Base-by-base conservation (phyloP, 2,888 invertebrate genomes). In the Teleogryllus oceanicus region DNA sequence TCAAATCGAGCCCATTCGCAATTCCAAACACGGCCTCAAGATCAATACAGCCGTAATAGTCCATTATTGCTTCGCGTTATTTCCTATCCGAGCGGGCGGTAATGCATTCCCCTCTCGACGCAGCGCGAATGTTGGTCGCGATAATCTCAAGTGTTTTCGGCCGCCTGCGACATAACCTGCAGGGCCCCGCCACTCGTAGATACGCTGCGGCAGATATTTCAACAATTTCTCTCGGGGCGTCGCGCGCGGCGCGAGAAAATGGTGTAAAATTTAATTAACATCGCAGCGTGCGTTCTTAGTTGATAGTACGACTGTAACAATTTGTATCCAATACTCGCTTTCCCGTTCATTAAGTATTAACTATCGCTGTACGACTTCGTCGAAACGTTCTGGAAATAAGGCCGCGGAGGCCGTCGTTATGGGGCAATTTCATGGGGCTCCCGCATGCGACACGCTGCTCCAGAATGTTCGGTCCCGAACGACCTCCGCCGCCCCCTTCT, bases 181-280 rank as follows among this genome's bases (percentile, higher is more conserved):
- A 37, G 8, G 37, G 37, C 37, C 2, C 37, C 37, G 4, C 37
- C 37, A 37, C 37, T 37, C 37, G 37, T 37, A 37, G 37, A 37
- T 37, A 37, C 37, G 37, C 37, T 8, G 37, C 8, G 8, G 37
- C 37, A 8, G 37, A 37, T 37, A 37, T 37, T 37, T 37, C 37
- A 37, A 37, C 37, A 37, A 37, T 37, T 37, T 37, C 37, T 37
- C 37, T 0, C 24, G 24, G 3, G 24, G 24, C 21, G 21, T 21
- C 21, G 24, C 24, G 37, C 37, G 37, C 37, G 5, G 8, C 37
- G 37, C 5, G 37, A 37, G 62, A 62, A 62, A 62, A 16, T 18
- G 62, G n/a, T n/a, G n/a, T 62, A 62, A 62, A 62, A 62, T 62
- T 62, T 62, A 62, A 62, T 62, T 62, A 62, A 62, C 62, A 62